phyloP scores from a whole-genome alignment of 2,113 vertebrate genomes.

The Nothobranchius furzeri region DNA sequence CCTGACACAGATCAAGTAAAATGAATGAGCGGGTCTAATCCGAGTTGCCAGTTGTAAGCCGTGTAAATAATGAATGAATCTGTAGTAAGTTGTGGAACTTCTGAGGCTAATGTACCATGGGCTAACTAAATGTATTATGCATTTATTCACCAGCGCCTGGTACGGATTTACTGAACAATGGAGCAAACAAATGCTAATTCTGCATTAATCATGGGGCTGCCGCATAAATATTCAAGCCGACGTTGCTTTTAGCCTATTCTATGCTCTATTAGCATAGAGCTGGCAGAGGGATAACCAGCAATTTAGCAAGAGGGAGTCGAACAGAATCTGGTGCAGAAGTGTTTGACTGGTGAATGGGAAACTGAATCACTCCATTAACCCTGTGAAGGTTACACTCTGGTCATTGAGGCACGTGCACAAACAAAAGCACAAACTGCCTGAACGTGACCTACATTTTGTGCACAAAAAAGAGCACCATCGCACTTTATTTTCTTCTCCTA shows the following conservation, averaged over 20 bases:
- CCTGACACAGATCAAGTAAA: constrained; percentile 52
- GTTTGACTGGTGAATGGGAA: constrained; percentile 46
- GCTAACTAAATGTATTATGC: constrained; percentile 64
- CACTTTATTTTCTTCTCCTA: constrained; percentile 27
- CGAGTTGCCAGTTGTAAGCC: constrained; percentile 43
- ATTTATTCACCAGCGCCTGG: constrained; percentile 63
- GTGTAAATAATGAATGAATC: constrained; percentile 57
- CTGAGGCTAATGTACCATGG: constrained; percentile 58
- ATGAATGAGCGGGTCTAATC: constrained; percentile 58
- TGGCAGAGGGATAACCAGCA: constrained; percentile 25
- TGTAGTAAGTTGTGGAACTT: constrained; percentile 59
- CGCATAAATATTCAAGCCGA: constrained; percentile 71
- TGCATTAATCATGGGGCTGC: constrained; percentile 65
- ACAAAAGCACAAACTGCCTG: constrained; percentile 1
- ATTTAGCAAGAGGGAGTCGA: constrained; percentile 40
- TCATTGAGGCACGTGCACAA: constrained; percentile 23
- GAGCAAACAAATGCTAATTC: constrained; percentile 78
- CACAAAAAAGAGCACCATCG: constrained; percentile 14
- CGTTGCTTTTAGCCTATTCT: constrained; percentile 71
- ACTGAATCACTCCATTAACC: constrained; percentile 47
- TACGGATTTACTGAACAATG: constrained; percentile 74
- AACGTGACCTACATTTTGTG: constrained; percentile 27
- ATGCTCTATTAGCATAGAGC: constrained; percentile 64
- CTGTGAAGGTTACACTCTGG: constrained; percentile 44
- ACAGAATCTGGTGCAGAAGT: constrained; percentile 31